Evolutionary conservation across 2,797 vertebrate genomes (phyloP).

Genomic region (Rhynchotus rufescens): DNA sequence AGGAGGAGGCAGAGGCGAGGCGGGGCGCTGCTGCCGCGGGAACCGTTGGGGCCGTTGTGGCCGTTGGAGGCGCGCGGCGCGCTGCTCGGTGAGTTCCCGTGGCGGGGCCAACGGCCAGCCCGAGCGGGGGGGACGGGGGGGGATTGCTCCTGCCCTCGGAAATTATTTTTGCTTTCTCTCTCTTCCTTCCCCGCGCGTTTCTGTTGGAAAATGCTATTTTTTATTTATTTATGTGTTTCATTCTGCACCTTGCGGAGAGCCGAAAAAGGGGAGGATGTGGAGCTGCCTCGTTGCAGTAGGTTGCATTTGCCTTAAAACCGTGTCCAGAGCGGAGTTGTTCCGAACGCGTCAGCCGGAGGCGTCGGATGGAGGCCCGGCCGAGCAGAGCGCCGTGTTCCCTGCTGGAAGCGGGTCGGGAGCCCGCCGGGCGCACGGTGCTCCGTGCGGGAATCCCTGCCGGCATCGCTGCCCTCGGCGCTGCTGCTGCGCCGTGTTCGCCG

Average conservation of each 20-base stretch:
- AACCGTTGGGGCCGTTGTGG: too few relatives aligned
- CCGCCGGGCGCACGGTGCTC: fast-evolving
- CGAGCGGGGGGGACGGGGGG: too few relatives aligned
- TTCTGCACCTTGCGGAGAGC: fast-evolving
- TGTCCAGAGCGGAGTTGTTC: fast-evolving
- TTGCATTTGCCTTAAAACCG: fast-evolving
- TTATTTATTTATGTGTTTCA: fast-evolving
- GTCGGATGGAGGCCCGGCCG: background rate
- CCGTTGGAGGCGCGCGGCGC: too few relatives aligned
- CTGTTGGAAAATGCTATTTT: background rate
- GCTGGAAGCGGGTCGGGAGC: fast-evolving
- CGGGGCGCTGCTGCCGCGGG: background rate
- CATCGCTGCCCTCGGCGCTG: background rate
- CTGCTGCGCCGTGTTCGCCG: background rate
- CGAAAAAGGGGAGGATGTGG: too few relatives aligned
- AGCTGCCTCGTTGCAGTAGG: background rate
- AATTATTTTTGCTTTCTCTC: background rate
- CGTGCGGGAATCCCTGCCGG: fast-evolving
- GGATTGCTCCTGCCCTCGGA: too few relatives aligned
- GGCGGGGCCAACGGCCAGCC: too few relatives aligned
- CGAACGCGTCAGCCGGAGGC: background rate
- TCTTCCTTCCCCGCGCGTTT: background rate
- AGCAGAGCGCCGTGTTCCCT: fast-evolving
- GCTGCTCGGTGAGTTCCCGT: too few relatives aligned
- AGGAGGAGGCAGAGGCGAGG: constrained; percentile 23